Base-by-base conservation (phyloP, 2,888 invertebrate species). In the Arrhopalites spinosus region DNA sequence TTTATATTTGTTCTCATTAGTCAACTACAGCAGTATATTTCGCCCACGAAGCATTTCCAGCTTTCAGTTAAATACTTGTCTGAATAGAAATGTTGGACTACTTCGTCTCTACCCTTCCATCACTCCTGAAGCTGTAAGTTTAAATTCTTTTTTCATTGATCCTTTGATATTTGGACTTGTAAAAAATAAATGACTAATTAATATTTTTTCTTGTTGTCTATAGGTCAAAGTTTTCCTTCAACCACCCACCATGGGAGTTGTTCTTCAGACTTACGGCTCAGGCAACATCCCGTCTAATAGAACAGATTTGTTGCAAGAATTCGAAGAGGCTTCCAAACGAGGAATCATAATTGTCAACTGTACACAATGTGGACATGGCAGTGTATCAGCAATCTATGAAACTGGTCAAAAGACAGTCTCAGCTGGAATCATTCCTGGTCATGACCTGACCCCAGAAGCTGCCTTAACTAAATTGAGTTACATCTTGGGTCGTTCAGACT, bases 401-500 rank as follows among this genome's bases (percentile, higher is more conserved):
- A 59, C 59, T 20, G 59, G 59, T 3, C 17, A 59, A 59, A 25
- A 20, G 20, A 59, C 59, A 2, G 59, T 53, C n/a, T 77, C 78
- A 2, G 79, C 77, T 3, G 81, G 80, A 15, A 81, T 81, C 47
- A 80, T 81, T 27, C 89, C 91, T 0, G 95, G 95, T 0, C 90
- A 88, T 75, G 95, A 96, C 84, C 93, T 95, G 93, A 98, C 98
- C 0, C 92, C 94, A 0, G 98, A 98, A 86, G 95, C 98, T 0
- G 96, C 97, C 0, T 88, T 97, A 11, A 91, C 94, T 1, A 98
- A 98, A 85, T 87, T 98, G 0, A 90, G 92, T 0, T 98, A 96
- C 84, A 93, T 98, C 0, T 86, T 98, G 29, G 92, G 94, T 0
- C 93, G 95, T 84, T 87, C 88, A 5, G 90, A 91, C 67, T 90